Conservation (phyloP, 1,140 invertebrate genomes). For the Portunus trituberculatus region DNA sequence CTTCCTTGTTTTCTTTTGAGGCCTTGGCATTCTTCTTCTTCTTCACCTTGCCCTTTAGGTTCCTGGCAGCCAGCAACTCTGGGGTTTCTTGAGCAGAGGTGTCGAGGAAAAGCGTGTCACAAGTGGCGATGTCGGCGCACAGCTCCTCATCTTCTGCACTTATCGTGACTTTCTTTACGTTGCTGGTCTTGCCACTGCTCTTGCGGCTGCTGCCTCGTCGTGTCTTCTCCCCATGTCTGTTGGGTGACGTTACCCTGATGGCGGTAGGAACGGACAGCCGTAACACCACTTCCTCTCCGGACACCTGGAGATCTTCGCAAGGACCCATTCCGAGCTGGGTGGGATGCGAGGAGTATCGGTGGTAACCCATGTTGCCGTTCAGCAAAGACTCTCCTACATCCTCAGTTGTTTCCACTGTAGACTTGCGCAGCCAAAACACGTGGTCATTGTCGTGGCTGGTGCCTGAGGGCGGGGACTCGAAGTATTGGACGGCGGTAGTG, state of each 20-base stretch:
- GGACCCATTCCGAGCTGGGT: slow-evolving; percentile 65
- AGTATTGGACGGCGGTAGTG: neutral
- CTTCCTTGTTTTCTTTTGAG: neutral
- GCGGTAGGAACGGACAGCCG: slow-evolving; percentile 51
- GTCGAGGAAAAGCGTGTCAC: slow-evolving; percentile 77
- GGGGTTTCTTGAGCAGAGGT: slow-evolving; percentile 75
- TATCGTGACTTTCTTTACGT: neutral
- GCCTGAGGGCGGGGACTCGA: slow-evolving; percentile 18
- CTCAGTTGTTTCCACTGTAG: slow-evolving; percentile 12
- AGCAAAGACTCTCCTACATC: slow-evolving; percentile 35
- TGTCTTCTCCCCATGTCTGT: neutral
- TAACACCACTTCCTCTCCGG: slow-evolving; percentile 63
- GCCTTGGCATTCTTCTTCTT: slow-evolving; percentile 74
- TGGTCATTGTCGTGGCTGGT: slow-evolving; percentile 53
- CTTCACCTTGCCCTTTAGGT: slow-evolving; percentile 75
- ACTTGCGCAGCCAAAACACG: slow-evolving; percentile 37
- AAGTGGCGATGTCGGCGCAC: slow-evolving; percentile 75
- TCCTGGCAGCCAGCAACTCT: slow-evolving; percentile 73
- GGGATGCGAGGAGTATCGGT: slow-evolving; percentile 69
- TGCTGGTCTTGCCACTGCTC: neutral
- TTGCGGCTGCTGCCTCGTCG: slow-evolving; percentile 49
- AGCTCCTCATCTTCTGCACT: slow-evolving; percentile 64
- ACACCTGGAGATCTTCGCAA: slow-evolving; percentile 62
- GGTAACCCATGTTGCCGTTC: slow-evolving; percentile 52
- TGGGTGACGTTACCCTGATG: neutral